Evolutionary conservation across 2,888 invertebrate species (phyloP), one percentile per base, ranked within the genome.

Genomic region (Acholoe squamosa): DNA sequence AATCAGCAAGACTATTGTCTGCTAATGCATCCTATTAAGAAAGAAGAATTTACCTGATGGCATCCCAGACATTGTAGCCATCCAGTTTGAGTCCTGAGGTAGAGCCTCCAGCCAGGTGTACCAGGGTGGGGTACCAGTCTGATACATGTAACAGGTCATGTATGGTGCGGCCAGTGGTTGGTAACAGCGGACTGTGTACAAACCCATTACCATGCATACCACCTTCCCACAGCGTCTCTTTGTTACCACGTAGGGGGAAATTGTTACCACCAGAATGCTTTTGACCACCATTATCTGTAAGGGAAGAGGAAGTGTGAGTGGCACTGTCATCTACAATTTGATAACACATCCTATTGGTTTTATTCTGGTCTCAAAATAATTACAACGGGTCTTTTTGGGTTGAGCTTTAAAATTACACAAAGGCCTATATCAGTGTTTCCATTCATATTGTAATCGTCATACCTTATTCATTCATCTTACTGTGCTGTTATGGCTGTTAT

Each of bases 251-350:
- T 22, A 95, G 92, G 0, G 95, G 95, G 94, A 94, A 95, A 92
- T 95, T 95, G 92, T 94, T 95, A 5, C 95, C 95, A 0, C 95
- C 95, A 43, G 92, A 93, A 12, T 91, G 90, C 22, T 95, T 93
- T 92, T 95, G 94, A 22, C 95, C 95, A 0, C 95, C 95, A 93
- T 95, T 95, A 91, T 95, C 99, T 95, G 92, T 31, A 91, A 61
- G 5, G 19, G 43, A 43, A 43, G 10, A 43, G 43, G n/a, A n/a
- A n/a, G n/a, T n/a, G n/a, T n/a, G n/a, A n/a, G n/a, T 7, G 43
- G 43, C 43, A 7, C 3, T 43, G 43, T 3, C 10, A 43, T 43
- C 43, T 43, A 43, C 10, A 10, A 43, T 43, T 43, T 43, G 10
- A 43, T 43, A 43, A n/a, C n/a, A n/a, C n/a, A n/a, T n/a, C n/a